Conservation (phyloP, 2,888 invertebrate genomes). For the Hermaeophaga mercurialis region DNA sequence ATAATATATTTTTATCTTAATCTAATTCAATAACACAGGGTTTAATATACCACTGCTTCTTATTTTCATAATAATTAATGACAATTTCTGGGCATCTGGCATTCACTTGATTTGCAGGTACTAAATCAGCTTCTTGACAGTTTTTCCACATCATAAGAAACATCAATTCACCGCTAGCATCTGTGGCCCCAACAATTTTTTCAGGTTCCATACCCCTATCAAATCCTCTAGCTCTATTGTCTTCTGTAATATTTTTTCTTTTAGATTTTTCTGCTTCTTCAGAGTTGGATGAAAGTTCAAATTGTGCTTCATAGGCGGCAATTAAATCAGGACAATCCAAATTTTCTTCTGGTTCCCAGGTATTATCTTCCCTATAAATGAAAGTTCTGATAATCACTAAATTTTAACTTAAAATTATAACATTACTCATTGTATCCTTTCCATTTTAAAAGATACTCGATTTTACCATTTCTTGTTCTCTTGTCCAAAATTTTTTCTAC, state of each 20-base stretch:
- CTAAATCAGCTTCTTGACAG: slow-evolving; percentile 69
- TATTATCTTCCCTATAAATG: slow-evolving; percentile 65
- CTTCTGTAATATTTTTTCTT: slow-evolving; percentile 54
- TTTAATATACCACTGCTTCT: slow-evolving; percentile 52
- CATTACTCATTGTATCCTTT: slow-evolving; percentile 69
- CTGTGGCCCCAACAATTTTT: slow-evolving; percentile 87
- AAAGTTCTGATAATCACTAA: no score
- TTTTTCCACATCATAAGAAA: slow-evolving; percentile 88
- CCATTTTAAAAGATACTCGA: slow-evolving; percentile 71
- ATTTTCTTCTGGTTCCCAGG: slow-evolving; percentile 85
- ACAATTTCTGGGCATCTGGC: slow-evolving; percentile 67
- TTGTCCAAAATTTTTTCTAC: slow-evolving; percentile 78
- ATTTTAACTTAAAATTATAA: background rate
- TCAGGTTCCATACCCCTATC: slow-evolving; percentile 80
- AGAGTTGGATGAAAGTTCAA: slow-evolving; percentile 36
- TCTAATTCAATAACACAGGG: slow-evolving; percentile 51
- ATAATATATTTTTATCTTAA: slow-evolving; percentile 29
- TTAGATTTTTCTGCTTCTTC: slow-evolving; percentile 50
- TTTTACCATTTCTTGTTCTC: slow-evolving; percentile 70
- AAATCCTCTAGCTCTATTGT: slow-evolving; percentile 69
- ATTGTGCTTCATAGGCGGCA: slow-evolving; percentile 52
- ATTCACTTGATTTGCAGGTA: slow-evolving; percentile 66
- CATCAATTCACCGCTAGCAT: slow-evolving; percentile 85
- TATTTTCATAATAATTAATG: slow-evolving; percentile 67
- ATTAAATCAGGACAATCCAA: slow-evolving; percentile 78